A percentile compares a stretch with the other conserved stretches of the same genome.
phyloP scores from a whole-genome alignment of 2,113 vertebrate genomes.

The Procavia capensis region DNA sequence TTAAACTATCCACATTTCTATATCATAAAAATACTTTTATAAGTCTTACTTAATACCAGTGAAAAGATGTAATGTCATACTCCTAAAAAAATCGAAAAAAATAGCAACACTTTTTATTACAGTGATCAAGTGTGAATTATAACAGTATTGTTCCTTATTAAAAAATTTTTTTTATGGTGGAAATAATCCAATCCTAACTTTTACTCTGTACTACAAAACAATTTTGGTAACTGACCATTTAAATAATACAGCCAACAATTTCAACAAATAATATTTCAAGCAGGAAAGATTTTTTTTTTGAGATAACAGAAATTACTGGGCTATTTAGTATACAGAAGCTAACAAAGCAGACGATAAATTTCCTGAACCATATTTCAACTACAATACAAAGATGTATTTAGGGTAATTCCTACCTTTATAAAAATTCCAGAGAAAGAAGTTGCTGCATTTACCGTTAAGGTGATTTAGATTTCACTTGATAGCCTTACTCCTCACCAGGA shows the following conservation, averaged over 20 bases:
- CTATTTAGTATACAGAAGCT: conserved; percentile 74
- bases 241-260: conserved; percentile 68
- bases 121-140: conserved; percentile 43
- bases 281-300: conserved; percentile 63
- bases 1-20: conserved; percentile 44
- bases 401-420: conserved; percentile 84
- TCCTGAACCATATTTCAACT: conserved; percentile 66
- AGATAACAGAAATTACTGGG: conserved; percentile 42
- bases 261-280: conserved; percentile 53
- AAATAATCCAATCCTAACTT: conserved; percentile 62
- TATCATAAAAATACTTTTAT: conserved; percentile 47
- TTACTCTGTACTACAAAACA: conserved; percentile 36
- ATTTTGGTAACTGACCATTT: conserved; percentile 45
- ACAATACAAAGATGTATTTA: conserved; percentile 69
- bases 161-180: background rate
- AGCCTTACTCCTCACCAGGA: conserved; percentile 80
- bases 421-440: conserved; percentile 74
- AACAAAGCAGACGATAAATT: conserved; percentile 81
- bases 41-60: conserved; percentile 45
- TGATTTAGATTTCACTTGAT: conserved; percentile 76
- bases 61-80: conserved; percentile 52
- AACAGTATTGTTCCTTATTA: background rate
- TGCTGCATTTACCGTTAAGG: conserved; percentile 75
- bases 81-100: conserved; percentile 38
- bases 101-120: conserved; percentile 20